These are phyloP conservation scores for Lumbricus terrestris DNA, from an alignment of 2,888 invertebrate genomes.

Conservation along the genomic window DNA sequence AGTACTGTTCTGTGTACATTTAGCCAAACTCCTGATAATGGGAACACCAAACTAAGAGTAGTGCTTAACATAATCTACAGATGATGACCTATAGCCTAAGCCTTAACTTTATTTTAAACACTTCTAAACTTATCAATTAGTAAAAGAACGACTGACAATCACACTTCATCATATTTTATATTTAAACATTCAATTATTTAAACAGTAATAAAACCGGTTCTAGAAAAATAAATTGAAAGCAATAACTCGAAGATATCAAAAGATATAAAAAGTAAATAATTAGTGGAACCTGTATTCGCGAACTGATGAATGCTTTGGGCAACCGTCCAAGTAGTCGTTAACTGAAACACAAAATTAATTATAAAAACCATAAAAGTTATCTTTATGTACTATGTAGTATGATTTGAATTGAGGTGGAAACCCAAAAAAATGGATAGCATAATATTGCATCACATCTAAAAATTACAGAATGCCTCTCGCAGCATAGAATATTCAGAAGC, in stretches of 20 bases:
- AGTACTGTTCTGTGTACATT: background rate
- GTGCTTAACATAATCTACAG: background rate
- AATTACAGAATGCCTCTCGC: too few species aligned
- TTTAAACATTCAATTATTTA: background rate
- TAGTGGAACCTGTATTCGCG: slow-evolving; percentile 52
- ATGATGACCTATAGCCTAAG: too few species aligned
- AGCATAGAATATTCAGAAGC: too few species aligned
- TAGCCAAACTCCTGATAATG: background rate
- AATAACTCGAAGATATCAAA: background rate
- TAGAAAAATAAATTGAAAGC: background rate
- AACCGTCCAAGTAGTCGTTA: slow-evolving; percentile 49
- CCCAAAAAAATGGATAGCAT: too few species aligned
- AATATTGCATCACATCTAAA: too few species aligned
- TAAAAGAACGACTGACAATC: background rate
- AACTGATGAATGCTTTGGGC: slow-evolving; percentile 51
- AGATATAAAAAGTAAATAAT: background rate
- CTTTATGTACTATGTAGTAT: background rate
- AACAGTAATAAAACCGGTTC: background rate
- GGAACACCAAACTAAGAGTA: background rate
- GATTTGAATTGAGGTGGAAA: background rate
- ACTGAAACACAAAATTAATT: slow-evolving; percentile 45
- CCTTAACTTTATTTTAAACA: background rate
- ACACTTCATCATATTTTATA: background rate
- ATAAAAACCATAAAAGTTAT: background rate
- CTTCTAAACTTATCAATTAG: background rate